These are phyloP conservation scores for Macrosoma leucophasiata DNA, from an alignment of 2,888 invertebrate species.

Conservation along the genomic window DNA sequence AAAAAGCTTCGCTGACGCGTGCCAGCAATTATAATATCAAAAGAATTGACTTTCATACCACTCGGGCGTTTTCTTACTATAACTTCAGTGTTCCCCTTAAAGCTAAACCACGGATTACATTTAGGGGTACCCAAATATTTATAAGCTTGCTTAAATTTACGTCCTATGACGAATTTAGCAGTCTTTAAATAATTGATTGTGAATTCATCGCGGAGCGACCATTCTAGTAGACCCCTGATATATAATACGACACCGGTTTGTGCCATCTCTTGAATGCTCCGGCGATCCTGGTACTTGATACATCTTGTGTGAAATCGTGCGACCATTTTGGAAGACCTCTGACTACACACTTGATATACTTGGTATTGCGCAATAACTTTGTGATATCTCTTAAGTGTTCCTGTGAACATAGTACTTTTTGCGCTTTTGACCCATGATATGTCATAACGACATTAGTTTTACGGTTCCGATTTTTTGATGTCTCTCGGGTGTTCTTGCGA, in stretches of 20 bases:
- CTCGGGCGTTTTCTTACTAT: neutral
- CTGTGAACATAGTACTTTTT: too few relatives aligned
- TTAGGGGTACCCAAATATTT: neutral
- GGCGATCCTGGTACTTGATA: too few relatives aligned
- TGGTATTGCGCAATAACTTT: too few relatives aligned
- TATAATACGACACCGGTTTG: neutral
- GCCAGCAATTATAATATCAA: conserved; percentile 33
- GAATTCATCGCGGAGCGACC: neutral
- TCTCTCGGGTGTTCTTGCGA: too few relatives aligned
- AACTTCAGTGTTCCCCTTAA: neutral
- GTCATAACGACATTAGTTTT: too few relatives aligned
- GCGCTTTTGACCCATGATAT: too few relatives aligned
- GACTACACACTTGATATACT: too few relatives aligned
- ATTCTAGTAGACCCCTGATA: neutral
- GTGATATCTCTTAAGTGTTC: too few relatives aligned
- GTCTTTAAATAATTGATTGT: neutral
- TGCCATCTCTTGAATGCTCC: too few relatives aligned
- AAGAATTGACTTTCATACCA: conserved; percentile 15
- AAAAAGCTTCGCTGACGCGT: conserved; percentile 36
- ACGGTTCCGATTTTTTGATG: too few relatives aligned
- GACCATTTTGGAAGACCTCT: too few relatives aligned
- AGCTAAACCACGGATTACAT: neutral
- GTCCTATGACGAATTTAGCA: conserved; percentile 1
- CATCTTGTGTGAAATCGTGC: too few relatives aligned
- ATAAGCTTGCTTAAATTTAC: neutral